Evolutionary conservation across 2,888 invertebrate species (phyloP).

Genomic region (Acrobasis suavella): DNA sequence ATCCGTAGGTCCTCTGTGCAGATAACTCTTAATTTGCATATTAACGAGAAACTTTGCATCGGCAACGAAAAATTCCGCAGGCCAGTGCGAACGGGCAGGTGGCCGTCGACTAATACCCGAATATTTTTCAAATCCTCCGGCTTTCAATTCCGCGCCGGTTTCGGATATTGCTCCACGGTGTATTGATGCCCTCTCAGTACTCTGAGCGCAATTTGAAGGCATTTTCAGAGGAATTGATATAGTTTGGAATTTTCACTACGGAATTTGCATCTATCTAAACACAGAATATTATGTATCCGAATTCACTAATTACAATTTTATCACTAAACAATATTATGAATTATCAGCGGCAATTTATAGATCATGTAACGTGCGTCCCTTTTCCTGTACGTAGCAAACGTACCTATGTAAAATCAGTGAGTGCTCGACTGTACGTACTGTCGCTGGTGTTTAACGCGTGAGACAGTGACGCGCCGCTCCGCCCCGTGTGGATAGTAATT

Average conservation of each 20-base stretch:
- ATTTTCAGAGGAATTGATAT: background rate
- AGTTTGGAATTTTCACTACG: background rate
- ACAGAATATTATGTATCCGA: too few relatives aligned
- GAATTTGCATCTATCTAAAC: too few relatives aligned
- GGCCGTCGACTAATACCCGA: conserved; percentile 56
- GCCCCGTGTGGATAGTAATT: conserved; percentile 58
- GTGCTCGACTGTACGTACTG: conserved; percentile 23
- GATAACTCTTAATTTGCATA: conserved; percentile 80
- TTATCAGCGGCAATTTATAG: too few relatives aligned
- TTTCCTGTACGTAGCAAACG: too few relatives aligned
- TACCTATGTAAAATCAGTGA: conserved; percentile 13
- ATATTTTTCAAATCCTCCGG: conserved; percentile 59
- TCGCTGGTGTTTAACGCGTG: conserved; percentile 23
- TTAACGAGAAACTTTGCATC: conserved; percentile 80
- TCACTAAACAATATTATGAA: too few relatives aligned
- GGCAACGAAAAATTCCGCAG: conserved; percentile 71
- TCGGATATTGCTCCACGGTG: conserved; percentile 36
- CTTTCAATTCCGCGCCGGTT: conserved; percentile 33
- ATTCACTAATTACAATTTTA: too few relatives aligned
- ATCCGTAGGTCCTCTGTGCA: conserved; percentile 63
- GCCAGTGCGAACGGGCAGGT: conserved; percentile 74
- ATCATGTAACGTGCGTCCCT: too few relatives aligned
- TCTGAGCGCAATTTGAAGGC: conserved; percentile 6
- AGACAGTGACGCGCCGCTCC: conserved; percentile 30
- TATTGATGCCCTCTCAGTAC: conserved; percentile 38